These are phyloP conservation scores for Corythornis madagascariensis DNA, from an alignment of 2,113 vertebrate genomes.

Conservation along the genomic window DNA sequence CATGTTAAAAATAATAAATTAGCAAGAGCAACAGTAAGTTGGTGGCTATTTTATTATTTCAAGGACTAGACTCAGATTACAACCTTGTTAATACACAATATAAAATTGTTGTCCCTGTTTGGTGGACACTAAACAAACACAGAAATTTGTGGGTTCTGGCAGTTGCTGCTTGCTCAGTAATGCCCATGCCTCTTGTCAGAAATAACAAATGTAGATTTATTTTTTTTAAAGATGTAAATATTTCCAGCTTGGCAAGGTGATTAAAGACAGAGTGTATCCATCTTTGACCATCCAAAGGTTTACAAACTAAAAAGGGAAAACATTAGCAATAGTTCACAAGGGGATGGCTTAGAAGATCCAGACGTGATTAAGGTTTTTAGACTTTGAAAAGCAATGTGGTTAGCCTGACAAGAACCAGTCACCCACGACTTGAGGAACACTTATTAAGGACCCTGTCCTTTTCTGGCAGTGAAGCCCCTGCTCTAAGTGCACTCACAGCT, in stretches of 20 bases:
- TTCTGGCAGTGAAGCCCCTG: neutral
- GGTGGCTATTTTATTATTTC: neutral
- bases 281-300: neutral
- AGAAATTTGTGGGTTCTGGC: conserved; percentile 42
- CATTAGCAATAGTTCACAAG: conserved; percentile 21
- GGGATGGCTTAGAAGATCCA: neutral
- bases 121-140: conserved; percentile 1
- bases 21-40: neutral
- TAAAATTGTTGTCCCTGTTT: neutral
- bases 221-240: neutral
- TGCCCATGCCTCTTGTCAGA: conserved; percentile 12
- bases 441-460: neutral
- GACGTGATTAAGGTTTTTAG: neutral
- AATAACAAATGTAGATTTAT: conserved; percentile 34
- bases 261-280: conserved; percentile 22
- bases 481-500: neutral
- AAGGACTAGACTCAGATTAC: neutral
- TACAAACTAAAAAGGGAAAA: conserved; percentile 31
- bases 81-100: neutral
- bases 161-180: conserved; percentile 18
- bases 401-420: neutral
- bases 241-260: conserved; percentile 34
- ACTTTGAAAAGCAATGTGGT: neutral
- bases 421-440: neutral
- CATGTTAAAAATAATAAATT: neutral